Conservation (phyloP, 2,113 vertebrate species). For the Ahaetulla prasina region DNA sequence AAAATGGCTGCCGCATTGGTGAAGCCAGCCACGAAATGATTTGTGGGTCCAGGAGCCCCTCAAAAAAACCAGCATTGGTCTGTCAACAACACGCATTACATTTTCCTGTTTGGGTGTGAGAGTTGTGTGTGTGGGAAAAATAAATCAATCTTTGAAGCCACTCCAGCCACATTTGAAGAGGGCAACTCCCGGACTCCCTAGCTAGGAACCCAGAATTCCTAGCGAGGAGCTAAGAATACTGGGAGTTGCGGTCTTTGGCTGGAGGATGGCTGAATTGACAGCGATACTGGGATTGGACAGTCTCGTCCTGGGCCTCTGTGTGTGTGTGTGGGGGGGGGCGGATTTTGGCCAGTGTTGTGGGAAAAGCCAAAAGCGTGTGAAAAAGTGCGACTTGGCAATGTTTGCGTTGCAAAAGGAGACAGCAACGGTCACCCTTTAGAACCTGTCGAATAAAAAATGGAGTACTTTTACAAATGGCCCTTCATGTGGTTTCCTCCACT, state of each 20-base stretch:
- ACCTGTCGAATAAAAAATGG: background rate
- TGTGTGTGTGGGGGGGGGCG: no score
- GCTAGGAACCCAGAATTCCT: background rate
- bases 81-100: background rate
- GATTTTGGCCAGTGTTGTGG: background rate
- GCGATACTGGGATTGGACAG: background rate
- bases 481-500: background rate
- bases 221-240: background rate
- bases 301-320: background rate
- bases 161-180: background rate
- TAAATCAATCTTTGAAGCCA: background rate
- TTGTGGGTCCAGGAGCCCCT: background rate
- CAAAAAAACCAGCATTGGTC: background rate
- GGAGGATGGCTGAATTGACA: background rate
- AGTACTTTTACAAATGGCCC: background rate
- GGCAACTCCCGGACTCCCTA: background rate
- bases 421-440: background rate
- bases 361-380: background rate
- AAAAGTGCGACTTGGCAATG: background rate
- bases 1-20: background rate
- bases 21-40: background rate
- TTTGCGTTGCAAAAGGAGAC: background rate
- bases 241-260: background rate
- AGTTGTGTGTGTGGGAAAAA: background rate
- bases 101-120: background rate